phyloP scores from a whole-genome alignment of 2,113 vertebrate species.

The Equus quagga region DNA sequence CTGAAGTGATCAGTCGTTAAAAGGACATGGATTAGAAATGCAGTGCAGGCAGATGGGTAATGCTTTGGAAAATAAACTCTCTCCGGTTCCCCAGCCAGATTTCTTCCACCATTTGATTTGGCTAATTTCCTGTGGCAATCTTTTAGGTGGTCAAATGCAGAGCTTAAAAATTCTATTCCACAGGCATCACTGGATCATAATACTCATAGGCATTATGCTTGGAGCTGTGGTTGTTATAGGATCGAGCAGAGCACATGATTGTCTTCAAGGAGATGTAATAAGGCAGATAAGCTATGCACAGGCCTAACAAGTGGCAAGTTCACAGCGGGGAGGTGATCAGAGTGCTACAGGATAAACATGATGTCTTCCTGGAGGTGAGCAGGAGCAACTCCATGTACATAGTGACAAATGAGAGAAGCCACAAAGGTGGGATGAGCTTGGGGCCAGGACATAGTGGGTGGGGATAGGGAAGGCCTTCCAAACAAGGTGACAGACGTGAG shows the following conservation, averaged over 20 bases:
- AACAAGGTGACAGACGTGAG: neutral
- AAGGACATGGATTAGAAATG: neutral
- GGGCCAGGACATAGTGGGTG: fast-evolving
- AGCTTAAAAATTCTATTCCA: neutral
- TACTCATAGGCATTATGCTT: neutral
- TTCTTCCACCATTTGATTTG: neutral
- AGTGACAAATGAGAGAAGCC: neutral
- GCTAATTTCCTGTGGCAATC: neutral
- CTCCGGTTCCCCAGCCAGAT: neutral
- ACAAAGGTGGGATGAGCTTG: neutral
- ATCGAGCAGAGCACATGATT: neutral
- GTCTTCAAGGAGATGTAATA: neutral
- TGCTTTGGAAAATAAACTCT: neutral
- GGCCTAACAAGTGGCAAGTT: neutral
- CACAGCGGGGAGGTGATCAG: neutral
- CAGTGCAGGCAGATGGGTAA: neutral
- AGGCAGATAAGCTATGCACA: fast-evolving
- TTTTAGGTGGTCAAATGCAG: neutral
- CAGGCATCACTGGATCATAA: neutral
- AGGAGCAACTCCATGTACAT: neutral
- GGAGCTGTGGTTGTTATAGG: neutral
- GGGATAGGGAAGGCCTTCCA: neutral
- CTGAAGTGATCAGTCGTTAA: neutral
- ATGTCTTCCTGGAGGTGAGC: neutral
- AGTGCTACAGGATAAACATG: fast-evolving